Conservation (phyloP, 2,797 vertebrate genomes). For the Acipenser transmontanus region DNA sequence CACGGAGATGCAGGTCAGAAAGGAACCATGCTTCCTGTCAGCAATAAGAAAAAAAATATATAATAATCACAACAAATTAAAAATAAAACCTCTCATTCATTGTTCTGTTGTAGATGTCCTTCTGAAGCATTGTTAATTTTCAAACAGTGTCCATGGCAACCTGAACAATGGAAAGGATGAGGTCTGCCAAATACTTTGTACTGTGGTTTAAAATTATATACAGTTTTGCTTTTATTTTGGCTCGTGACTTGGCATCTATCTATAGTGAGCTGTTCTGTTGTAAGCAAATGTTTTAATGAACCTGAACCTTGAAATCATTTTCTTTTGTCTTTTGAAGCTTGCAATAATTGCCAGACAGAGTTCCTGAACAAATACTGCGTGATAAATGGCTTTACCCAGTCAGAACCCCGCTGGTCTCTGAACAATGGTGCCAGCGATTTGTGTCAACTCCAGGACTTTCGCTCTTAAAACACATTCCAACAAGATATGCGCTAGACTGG, state of each 20-base stretch:
- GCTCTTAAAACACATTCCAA: too few species aligned
- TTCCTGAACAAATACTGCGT: too few species aligned
- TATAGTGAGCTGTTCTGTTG: slow-evolving; percentile 1
- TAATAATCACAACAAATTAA: too few species aligned
- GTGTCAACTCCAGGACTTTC: too few species aligned
- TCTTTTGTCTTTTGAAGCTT: too few species aligned
- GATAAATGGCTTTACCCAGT: too few species aligned
- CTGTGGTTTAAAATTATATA: slow-evolving; percentile 28
- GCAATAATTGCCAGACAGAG: too few species aligned
- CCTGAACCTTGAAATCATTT: too few species aligned
- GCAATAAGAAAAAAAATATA: slow-evolving; percentile 6
- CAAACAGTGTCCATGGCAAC: slow-evolving; percentile 26
- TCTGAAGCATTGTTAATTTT: slow-evolving; percentile 23
- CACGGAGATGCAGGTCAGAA: background rate
- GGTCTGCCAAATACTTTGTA: slow-evolving; percentile 28
- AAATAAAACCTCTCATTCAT: background rate
- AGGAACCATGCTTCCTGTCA: slow-evolving; percentile 16
- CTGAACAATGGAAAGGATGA: slow-evolving; percentile 16
- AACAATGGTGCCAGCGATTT: too few species aligned
- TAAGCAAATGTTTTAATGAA: background rate
- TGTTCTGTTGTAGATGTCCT: slow-evolving; percentile 21
- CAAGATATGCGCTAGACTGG: too few species aligned
- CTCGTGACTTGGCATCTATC: slow-evolving; percentile 12
- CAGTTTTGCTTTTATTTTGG: slow-evolving; percentile 21
- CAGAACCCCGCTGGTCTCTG: too few species aligned